Evolutionary conservation across 2,888 invertebrate species (phyloP).

Genomic region (Chorisops tibialis): DNA sequence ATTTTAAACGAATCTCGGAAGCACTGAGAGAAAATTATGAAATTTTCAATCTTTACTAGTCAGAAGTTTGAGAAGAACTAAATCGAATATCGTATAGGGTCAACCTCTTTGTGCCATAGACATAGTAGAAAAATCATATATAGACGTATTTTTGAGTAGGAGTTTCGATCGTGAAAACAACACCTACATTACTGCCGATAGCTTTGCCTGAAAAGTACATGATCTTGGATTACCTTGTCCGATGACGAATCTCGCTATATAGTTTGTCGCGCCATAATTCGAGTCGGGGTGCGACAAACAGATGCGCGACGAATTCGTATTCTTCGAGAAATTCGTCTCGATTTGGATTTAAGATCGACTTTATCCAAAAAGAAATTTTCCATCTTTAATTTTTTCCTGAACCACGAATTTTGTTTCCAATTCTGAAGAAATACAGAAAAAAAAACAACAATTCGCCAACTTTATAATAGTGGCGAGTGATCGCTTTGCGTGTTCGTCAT

Average conservation of each 20-base stretch:
- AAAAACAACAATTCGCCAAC: not conserved
- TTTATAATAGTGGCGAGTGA: not conserved
- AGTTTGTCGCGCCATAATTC: too few relatives aligned
- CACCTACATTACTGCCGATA: slow-evolving; percentile 8
- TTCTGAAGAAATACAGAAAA: not conserved
- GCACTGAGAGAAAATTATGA: not conserved
- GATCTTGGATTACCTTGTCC: not conserved
- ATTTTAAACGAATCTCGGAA: too few relatives aligned
- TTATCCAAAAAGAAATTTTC: too few relatives aligned
- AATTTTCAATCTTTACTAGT: slow-evolving; percentile 6
- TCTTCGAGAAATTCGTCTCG: too few relatives aligned
- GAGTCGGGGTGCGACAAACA: too few relatives aligned
- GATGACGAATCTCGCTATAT: too few relatives aligned
- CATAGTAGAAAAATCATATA: slow-evolving; percentile 18
- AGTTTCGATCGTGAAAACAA: slow-evolving; percentile 19
- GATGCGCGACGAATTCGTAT: too few relatives aligned
- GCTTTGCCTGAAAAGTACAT: slow-evolving; percentile 24
- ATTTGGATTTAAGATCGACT: too few relatives aligned
- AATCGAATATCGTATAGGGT: slow-evolving; percentile 2
- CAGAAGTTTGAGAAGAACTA: slow-evolving; percentile 20
- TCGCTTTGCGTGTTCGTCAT: not conserved
- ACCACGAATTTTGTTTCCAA: too few relatives aligned
- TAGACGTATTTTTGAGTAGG: slow-evolving; percentile 3
- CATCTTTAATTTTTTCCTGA: too few relatives aligned
- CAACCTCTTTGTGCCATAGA: slow-evolving; percentile 16